Evolutionary conservation across 1,140 invertebrate genomes (phyloP).

Genomic region (Propsilocerus akamusi): DNA sequence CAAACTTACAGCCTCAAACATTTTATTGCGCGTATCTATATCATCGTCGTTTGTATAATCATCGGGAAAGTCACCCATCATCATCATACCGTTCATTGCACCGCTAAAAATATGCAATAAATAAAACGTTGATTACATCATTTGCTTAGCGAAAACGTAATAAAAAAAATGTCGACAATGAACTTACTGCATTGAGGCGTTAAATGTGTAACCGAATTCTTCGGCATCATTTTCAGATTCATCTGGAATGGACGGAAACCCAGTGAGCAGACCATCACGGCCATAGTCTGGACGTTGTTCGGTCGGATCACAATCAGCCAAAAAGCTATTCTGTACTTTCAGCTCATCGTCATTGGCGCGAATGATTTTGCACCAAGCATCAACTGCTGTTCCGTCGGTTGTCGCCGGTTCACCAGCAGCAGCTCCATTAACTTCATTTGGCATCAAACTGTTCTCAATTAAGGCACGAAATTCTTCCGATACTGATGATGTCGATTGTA

Average conservation of each 20-base stretch:
- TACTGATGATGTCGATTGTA: constrained; percentile 19
- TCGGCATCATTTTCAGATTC: background rate
- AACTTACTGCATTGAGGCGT: constrained; percentile 12
- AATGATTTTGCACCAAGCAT: constrained; percentile 17
- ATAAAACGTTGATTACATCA: background rate
- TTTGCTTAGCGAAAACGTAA: constrained; percentile 12
- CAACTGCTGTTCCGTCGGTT: constrained; percentile 13
- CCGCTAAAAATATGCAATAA: background rate
- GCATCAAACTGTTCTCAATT: constrained; percentile 15
- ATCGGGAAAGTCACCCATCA: background rate
- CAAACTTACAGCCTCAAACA: background rate
- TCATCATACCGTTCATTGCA: background rate
- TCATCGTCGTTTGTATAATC: background rate
- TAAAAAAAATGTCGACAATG: constrained; percentile 11
- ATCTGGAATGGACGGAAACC: constrained; percentile 2
- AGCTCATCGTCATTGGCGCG: constrained; percentile 16
- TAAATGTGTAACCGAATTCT: background rate
- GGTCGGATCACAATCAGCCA: constrained; percentile 18
- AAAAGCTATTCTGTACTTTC: constrained; percentile 14
- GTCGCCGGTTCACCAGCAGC: too few species aligned
- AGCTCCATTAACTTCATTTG: too few species aligned
- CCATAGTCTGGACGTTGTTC: background rate
- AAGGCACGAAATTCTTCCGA: constrained; percentile 23
- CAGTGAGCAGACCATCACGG: background rate
- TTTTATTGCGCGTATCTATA: background rate